These are phyloP conservation scores for Trematocara macrostoma DNA, from an alignment of 2,113 vertebrate species.

Conservation along the genomic window DNA sequence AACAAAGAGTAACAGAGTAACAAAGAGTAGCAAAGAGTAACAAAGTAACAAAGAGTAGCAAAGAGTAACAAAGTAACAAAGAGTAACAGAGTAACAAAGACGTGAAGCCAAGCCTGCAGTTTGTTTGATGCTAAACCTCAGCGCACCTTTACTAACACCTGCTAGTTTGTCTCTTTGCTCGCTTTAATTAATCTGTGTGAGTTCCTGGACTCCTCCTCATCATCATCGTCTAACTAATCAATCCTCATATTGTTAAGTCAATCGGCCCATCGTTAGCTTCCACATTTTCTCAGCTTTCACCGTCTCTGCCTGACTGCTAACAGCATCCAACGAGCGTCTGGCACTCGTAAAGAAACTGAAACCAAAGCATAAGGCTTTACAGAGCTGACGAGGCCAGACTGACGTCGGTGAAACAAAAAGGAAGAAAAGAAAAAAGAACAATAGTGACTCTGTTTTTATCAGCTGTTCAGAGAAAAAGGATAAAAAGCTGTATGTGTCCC, in stretches of 20 bases:
- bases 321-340: neutral
- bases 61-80: too few species aligned
- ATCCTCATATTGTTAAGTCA: neutral
- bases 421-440: neutral
- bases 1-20: too few species aligned
- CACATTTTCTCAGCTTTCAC: neutral
- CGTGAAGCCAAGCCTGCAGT: neutral
- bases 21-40: too few species aligned
- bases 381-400: neutral
- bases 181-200: neutral
- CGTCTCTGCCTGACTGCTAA: neutral
- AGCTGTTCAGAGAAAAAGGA: neutral
- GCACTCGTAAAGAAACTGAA: neutral
- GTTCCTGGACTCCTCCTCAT: neutral
- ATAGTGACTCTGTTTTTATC: neutral
- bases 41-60: too few species aligned
- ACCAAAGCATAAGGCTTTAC: neutral
- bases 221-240: neutral
- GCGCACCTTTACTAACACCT: neutral
- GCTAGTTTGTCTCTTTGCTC: neutral
- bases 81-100: neutral
- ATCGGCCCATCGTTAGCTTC: neutral
- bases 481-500: neutral
- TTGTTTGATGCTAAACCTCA: neutral
- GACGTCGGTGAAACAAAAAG: neutral